Evolutionary conservation across 2,113 vertebrate species (phyloP).

Genomic region (Macquaria australasica): DNA sequence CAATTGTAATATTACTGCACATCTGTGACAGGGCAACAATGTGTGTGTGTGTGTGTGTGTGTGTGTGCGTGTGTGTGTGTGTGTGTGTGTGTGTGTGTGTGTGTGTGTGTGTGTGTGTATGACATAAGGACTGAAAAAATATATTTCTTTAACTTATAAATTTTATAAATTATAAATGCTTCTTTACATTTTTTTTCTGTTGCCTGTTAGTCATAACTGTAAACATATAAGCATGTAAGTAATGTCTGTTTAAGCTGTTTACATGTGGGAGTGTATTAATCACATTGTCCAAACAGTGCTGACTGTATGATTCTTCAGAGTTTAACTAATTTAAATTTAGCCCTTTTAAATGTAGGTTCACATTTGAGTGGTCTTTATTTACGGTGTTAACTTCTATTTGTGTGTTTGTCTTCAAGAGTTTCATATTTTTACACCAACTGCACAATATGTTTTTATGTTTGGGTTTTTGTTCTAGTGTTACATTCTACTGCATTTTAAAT

Average conservation of each 20-base stretch:
- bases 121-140: background rate
- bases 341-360: background rate
- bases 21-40: background rate
- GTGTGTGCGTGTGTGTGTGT: background rate
- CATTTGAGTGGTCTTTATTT: background rate
- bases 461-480: background rate
- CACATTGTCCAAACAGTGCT: background rate
- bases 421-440: background rate
- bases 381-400: background rate
- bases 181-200: background rate
- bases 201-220: background rate
- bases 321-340: background rate
- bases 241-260: background rate
- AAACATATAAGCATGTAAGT: background rate
- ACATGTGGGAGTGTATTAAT: background rate
- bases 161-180: background rate
- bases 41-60: background rate
- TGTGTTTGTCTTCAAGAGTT: background rate
- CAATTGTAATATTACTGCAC: slow-evolving; percentile 20
- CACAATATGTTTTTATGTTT: background rate
- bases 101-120: background rate
- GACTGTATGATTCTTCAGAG: background rate
- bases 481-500: background rate
- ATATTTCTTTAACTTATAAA: too few species aligned
- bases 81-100: background rate